Conservation (phyloP, 1,140 invertebrate species). For the Drosophila funebris region DNA sequence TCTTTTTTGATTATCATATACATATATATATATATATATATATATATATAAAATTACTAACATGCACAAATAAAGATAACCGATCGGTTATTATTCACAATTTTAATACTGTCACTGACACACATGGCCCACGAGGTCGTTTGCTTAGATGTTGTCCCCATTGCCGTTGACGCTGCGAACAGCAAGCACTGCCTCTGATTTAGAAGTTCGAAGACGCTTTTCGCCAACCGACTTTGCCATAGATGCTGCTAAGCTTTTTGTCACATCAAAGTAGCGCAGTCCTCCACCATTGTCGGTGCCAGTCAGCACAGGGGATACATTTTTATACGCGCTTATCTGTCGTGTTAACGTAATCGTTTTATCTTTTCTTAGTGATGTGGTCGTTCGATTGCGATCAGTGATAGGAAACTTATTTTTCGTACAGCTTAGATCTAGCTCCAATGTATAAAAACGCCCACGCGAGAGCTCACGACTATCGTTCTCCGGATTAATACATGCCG, state of each 20-base stretch:
- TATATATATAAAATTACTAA: too few species aligned
- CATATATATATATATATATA: slow-evolving; percentile 38
- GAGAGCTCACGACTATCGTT: slow-evolving; percentile 68
- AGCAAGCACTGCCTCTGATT: slow-evolving; percentile 71
- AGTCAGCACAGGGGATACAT: neutral
- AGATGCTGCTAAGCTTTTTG: slow-evolving; percentile 72
- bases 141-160: neutral
- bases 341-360: neutral
- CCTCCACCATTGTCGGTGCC: too few species aligned
- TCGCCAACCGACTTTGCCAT: slow-evolving; percentile 74
- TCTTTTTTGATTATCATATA: slow-evolving; percentile 20
- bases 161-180: neutral
- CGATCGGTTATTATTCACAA: too few species aligned
- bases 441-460: slow-evolving; percentile 76
- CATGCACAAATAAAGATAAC: too few species aligned
- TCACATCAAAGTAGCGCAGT: slow-evolving; percentile 45
- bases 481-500: slow-evolving; percentile 15
- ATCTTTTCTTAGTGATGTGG: neutral
- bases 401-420: slow-evolving; percentile 84
- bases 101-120: too few species aligned
- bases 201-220: slow-evolving; percentile 75
- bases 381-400: slow-evolving; percentile 63
- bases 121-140: neutral
- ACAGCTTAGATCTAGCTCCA: slow-evolving; percentile 81
- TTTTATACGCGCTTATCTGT: slow-evolving; percentile 8